phyloP scores from a whole-genome alignment of 1,140 invertebrate genomes.

The Caenorhabditis remanei region DNA sequence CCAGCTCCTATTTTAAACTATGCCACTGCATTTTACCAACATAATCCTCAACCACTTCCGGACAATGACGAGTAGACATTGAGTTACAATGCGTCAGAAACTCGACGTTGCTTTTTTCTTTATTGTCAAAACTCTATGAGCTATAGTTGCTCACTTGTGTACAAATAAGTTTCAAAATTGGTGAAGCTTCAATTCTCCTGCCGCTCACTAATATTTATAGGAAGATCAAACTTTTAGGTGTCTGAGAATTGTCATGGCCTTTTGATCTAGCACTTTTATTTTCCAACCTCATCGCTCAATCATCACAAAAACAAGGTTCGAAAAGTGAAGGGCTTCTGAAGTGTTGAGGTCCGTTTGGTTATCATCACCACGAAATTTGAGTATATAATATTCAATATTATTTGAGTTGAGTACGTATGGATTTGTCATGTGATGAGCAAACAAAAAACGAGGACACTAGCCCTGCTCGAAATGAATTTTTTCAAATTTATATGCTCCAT shows the following conservation, averaged over 20 bases:
- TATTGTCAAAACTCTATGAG: neutral
- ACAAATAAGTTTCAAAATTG: no score
- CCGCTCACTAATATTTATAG: no score
- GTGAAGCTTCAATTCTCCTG: no score
- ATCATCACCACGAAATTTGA: conserved; percentile 7
- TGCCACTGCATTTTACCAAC: conserved; percentile 46
- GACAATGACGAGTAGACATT: conserved; percentile 42
- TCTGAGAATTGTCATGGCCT: no score
- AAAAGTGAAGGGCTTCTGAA: conserved; percentile 50
- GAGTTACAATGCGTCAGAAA: conserved; percentile 39
- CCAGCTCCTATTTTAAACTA: conserved; percentile 45
- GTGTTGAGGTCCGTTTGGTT: neutral
- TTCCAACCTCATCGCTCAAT: neutral
- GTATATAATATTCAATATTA: conserved; percentile 28
- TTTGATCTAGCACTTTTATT: no score
- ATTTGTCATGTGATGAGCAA: conserved; percentile 36
- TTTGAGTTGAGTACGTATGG: conserved; percentile 15
- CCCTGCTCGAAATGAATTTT: conserved; percentile 2
- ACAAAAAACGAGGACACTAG: neutral
- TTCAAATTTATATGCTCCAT: neutral
- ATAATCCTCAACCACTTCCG: conserved; percentile 35
- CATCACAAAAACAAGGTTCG: conserved; percentile 38
- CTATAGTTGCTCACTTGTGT: neutral
- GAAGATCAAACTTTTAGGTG: no score
- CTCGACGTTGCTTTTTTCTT: neutral